Evolutionary conservation across 2,113 vertebrate species (phyloP).

Genomic region (Eretmochelys imbricata): DNA sequence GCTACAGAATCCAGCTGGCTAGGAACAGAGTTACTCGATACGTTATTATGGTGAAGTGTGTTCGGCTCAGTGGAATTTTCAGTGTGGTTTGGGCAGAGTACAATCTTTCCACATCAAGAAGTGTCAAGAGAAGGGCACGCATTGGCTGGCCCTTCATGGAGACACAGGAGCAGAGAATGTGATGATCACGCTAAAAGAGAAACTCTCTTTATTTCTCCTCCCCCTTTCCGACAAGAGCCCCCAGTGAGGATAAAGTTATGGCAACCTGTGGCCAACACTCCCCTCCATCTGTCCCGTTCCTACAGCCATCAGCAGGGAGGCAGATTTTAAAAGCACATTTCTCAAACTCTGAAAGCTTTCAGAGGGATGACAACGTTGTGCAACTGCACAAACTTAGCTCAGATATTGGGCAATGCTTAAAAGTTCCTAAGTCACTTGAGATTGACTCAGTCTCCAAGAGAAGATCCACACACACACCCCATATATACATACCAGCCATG

Average conservation of each 20-base stretch:
- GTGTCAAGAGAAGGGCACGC: background rate
- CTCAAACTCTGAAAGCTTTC: background rate
- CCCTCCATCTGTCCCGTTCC: background rate
- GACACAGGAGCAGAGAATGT: background rate
- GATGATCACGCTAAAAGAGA: background rate
- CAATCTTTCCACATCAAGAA: conserved; percentile 18
- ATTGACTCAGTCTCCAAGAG: background rate
- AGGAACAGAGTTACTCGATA: background rate
- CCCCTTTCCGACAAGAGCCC: background rate
- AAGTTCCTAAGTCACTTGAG: background rate
- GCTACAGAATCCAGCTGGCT: rapidly evolving
- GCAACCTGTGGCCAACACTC: background rate
- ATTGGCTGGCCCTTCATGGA: background rate
- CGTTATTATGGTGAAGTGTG: background rate
- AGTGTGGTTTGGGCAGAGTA: background rate
- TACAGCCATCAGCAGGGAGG: background rate
- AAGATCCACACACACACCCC: background rate
- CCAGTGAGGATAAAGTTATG: background rate
- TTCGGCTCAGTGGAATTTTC: background rate
- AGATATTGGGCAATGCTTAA: background rate
- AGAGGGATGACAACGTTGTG: rapidly evolving
- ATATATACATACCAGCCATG: background rate
- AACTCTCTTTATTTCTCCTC: rapidly evolving
- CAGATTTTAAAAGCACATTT: background rate
- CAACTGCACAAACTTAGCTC: background rate